Base-by-base conservation (phyloP, 2,113 vertebrate species). In the Oncorhynchus mykiss region DNA sequence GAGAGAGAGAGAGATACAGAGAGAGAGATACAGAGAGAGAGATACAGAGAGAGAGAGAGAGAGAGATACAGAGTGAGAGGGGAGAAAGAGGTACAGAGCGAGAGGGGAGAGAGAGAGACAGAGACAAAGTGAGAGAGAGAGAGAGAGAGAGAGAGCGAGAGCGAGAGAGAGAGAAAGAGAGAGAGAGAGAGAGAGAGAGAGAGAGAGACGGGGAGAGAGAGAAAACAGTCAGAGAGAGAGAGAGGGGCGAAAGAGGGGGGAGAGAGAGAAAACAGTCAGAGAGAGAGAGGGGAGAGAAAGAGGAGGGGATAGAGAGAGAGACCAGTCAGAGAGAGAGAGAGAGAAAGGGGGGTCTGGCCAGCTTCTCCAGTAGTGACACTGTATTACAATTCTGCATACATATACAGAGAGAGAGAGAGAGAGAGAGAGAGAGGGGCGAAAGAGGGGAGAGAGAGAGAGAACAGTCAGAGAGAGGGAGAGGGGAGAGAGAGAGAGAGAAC, bases 381-480 rank as follows among this genome's bases (percentile, higher is more conserved):
- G n/a, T n/a, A n/a, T n/a, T n/a, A n/a, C n/a, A n/a, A n/a, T n/a
- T n/a, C n/a, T n/a, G n/a, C n/a, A n/a, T n/a, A n/a, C n/a, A n/a
- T n/a, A n/a, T n/a, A n/a, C n/a, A 25, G 57, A 72, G 71, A 54
- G 39, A 78, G 86, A 88, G 90, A 87, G 4, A 73, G 72, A 69
- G 49, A 34, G 7, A 22, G 72, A 45, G 51, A 20, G 51, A 27
- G n/a, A 70, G 67, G 64, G 1, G 57, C 0, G 14, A 75, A 65
- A 60, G 31, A 31, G 31, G 25, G 25, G 25, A 16, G 20, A 45
- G 57, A 71, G 71, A 54, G 39, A 78, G 86, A 88, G 90, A 87
- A 91, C 90, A 91, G 89, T 78, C 87, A 85, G 67, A 84, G 83
- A 27, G 29, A 29, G 29, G 0, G 29, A 29, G 29, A 29, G 31